A percentile compares a stretch with the other conserved stretches of the same genome.
phyloP scores from a whole-genome alignment of 2,113 vertebrate genomes.

The Menidia beryllina region DNA sequence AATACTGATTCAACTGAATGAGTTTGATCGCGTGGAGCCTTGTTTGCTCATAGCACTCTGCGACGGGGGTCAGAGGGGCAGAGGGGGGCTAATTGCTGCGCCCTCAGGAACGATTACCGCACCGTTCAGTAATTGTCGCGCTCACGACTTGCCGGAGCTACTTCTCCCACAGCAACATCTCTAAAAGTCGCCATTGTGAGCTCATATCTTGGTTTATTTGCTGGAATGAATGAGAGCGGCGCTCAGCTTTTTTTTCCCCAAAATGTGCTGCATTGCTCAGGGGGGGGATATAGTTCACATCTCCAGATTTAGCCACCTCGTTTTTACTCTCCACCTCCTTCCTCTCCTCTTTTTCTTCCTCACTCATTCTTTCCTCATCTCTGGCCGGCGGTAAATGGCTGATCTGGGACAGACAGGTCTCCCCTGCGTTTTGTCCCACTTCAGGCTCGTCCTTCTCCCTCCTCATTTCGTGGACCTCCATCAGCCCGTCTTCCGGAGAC shows the following conservation, averaged over 20 bases:
- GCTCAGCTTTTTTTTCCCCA: slow-evolving; percentile 50
- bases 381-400: slow-evolving; percentile 68
- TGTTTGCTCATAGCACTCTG: slow-evolving; percentile 15
- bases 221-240: slow-evolving; percentile 22
- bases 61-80: not conserved
- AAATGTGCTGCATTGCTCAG: slow-evolving; percentile 62
- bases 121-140: slow-evolving; percentile 5
- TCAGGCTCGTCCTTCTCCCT: slow-evolving; percentile 67
- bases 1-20: slow-evolving; percentile 24
- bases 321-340: slow-evolving; percentile 56
- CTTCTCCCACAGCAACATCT: slow-evolving; percentile 22
- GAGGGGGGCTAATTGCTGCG: not conserved
- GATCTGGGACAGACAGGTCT: slow-evolving; percentile 82
- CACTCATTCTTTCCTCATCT: slow-evolving; percentile 51
- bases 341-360: slow-evolving; percentile 27
- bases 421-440: slow-evolving; percentile 84
- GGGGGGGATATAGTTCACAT: slow-evolving; percentile 59
- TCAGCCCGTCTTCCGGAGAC: slow-evolving; percentile 27
- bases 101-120: slow-evolving; percentile 4
- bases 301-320: slow-evolving; percentile 72
- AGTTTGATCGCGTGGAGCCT: slow-evolving; percentile 31
- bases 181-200: slow-evolving; percentile 18
- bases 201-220: slow-evolving; percentile 42
- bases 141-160: not conserved
- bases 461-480: slow-evolving; percentile 41